A percentile compares a stretch with the other conserved stretches of the same genome.
phyloP scores from a whole-genome alignment of 37 sponge, comb jelly and placozoan species.

The Cliona cf. orientalis region DNA sequence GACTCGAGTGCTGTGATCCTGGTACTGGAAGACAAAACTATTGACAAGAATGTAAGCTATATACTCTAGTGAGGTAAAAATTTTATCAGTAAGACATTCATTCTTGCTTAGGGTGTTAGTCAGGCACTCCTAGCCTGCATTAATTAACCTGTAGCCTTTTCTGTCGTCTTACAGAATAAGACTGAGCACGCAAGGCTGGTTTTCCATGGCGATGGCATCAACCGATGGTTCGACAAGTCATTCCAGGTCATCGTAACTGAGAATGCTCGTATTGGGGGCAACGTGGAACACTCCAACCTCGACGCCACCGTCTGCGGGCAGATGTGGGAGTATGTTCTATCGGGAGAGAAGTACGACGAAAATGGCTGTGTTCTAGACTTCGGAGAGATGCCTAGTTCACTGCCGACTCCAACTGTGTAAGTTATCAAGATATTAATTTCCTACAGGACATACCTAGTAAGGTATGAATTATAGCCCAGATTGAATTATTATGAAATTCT shows the following conservation, averaged over 20 bases:
- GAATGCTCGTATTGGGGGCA: conserved; percentile 39
- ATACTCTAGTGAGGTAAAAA: no score
- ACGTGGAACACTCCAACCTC: conserved; percentile 74
- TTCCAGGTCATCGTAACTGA: conserved; percentile 6
- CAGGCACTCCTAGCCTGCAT: no score
- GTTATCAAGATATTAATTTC: background rate
- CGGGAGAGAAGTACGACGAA: conserved; percentile 61
- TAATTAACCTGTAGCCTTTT: no score
- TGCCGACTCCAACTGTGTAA: conserved; percentile 28
- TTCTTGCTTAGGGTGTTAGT: no score
- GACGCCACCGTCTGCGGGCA: conserved; percentile 78
- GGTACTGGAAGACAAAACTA: conserved; percentile 11
- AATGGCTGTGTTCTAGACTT: conserved; percentile 51
- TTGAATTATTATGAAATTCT: no score
- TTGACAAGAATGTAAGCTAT: no score
- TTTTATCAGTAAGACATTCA: no score
- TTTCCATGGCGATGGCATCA: conserved; percentile 61
- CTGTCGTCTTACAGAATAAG: conserved; percentile 48
- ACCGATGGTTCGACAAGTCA: conserved; percentile 79
- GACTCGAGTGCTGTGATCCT: conserved; percentile 9
- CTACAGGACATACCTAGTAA: no score
- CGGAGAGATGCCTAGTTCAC: conserved; percentile 1
- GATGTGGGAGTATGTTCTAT: conserved; percentile 56
- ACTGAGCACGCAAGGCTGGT: background rate
- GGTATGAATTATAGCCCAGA: no score